Evolutionary conservation across 1,140 invertebrate genomes (phyloP), one percentile per base, ranked within the genome.

Genomic region (Heliconius hermathena): DNA sequence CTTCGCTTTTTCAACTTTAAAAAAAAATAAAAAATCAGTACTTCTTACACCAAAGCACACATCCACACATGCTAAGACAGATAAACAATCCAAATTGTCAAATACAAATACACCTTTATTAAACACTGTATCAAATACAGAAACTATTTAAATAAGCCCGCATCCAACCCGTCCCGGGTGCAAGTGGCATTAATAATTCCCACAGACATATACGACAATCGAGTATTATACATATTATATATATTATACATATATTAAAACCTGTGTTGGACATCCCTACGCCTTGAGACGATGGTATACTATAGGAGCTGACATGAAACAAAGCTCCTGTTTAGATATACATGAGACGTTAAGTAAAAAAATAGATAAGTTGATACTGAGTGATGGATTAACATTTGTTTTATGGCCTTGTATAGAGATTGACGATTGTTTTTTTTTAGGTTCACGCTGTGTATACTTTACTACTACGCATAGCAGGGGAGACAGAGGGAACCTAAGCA

Each of bases 81-180:
- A 26, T 9, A 8, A 60, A 60, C n/a, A 60, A 22, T 29, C 9
- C n/a, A 22, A 29, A 66, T 26, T 26, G 8, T 13, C 22, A 26
- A 66, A 26, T n/a, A 22, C 22, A 66, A 66, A 66, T 26, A 66
- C 22, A 66, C 57, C 60, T 66, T 66, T 66, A 66, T 26, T 66
- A 66, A 29, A 29, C 60, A 66, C 22, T 16, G 60, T 66, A 26
- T 66, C 60, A 66, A 26, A 33, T 82, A 87, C 82, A 85, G 84
- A 88, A 91, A 90, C 91, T 91, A 93, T 93, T 93, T 91, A 90
- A 92, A 92, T 91, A 91, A 92, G 82, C 86, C 85, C 85, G 83
- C 85, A 88, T 89, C 86, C 74, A 86, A 81, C 83, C 81, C 81
- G 73, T 70, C 74, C 83, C 60, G 84, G 82, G 87, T 82, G 84